Percentiles rank a stretch among this genome's conserved stretches.
phyloP scores from a whole-genome alignment of 2,113 vertebrate species.

The Balaeniceps rex region DNA sequence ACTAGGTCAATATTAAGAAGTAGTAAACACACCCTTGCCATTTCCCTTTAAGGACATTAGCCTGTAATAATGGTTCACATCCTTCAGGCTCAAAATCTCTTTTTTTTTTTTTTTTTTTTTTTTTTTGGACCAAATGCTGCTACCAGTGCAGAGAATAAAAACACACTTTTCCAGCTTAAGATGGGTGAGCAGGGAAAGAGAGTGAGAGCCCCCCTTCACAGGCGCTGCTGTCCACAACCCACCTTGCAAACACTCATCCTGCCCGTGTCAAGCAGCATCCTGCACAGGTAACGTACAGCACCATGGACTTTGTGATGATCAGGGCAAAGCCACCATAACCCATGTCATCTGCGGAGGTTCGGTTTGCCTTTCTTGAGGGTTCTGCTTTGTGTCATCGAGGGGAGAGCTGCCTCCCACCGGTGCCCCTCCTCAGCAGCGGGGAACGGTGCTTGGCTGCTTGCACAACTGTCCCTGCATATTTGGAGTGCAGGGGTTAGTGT shows the following conservation, averaged over 20 bases:
- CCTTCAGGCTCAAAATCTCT: neutral
- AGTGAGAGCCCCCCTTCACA: rapidly evolving
- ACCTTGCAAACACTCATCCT: neutral
- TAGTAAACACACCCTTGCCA: neutral
- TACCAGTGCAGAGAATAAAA: neutral
- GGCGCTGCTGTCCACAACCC: neutral
- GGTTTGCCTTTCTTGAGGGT: neutral
- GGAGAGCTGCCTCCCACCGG: neutral
- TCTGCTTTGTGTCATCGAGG: neutral
- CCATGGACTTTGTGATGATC: neutral
- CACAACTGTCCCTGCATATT: constrained; percentile 46
- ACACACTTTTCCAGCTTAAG: neutral
- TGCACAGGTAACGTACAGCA: neutral
- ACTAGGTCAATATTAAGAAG: neutral
- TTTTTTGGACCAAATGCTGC: neutral
- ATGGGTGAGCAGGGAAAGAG: neutral
- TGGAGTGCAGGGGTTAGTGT: neutral
- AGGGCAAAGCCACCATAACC: neutral
- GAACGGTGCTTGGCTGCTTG: neutral
- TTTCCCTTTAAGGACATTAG: neutral
- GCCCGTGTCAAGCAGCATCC: neutral
- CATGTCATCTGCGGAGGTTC: neutral
- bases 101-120: neutral
- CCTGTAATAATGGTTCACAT: neutral
- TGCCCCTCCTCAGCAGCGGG: neutral